Evolutionary conservation across 2,888 invertebrate genomes (phyloP), one percentile per base, ranked within the genome.

Genomic region (Aleiodes testaceus): DNA sequence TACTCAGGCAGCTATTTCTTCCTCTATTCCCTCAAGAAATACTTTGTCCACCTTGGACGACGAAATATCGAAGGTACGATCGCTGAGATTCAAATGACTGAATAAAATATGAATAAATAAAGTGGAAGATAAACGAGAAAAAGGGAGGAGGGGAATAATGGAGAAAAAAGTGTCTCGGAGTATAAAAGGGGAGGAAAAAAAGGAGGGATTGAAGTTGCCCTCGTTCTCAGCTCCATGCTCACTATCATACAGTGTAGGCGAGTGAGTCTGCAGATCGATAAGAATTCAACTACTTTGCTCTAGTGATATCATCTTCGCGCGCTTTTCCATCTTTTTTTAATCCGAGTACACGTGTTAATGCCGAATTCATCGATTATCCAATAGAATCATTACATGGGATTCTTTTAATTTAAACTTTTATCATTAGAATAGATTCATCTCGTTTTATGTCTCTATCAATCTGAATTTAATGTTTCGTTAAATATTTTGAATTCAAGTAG

Each of bases 201-300:
- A 30, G 30, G 55, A 59, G 26, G 59, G 59, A 26, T 30, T 59
- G 22, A 11, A 16, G 49, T 36, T 50, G 50, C 61, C 61, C 42
- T 61, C 61, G 22, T 61, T 68, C 18, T 42, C 14, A 26, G 14
- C 26, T 68, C 36, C 36, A 22, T 49, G 47, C 26, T n/a, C 12
- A 26, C 47, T 61, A 36, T 68, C 49, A 68, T 68, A 61, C 42
- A 50, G 30, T 42, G 20, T 52, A 14, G 26, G 26, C 11, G 30
- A 55, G 44, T 12, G 14, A 47, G 26, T 30, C 20, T 61, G 47
- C 47, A 36, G 67, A 68, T 68, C 68, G 68, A 68, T 68, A 61
- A 50, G 59, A 68, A 64, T 59, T 68, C 59, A 49, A 49, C 49
- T 36, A 61, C 42, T 59, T 45, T 26, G n/a, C 42, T 4, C 52